Percentiles rank a stretch among this genome's conserved stretches.
Evolutionary conservation across 2,797 vertebrate genomes (phyloP).

Genomic region (Distichodus sexfasciatus): DNA sequence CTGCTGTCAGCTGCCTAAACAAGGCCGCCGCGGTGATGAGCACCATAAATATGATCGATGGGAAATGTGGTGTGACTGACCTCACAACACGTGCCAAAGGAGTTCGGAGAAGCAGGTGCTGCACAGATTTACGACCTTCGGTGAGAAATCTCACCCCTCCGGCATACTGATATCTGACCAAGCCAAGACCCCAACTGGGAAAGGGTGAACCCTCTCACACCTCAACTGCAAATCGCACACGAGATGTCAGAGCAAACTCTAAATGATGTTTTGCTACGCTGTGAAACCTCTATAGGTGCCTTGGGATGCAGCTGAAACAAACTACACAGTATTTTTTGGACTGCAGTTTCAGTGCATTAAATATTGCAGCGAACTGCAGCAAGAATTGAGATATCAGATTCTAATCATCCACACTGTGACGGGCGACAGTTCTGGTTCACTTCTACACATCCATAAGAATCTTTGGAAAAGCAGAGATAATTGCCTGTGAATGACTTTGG

Average conservation of each 20-base stretch:
- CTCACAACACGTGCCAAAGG: slow-evolving; percentile 67
- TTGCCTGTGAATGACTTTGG: slow-evolving; percentile 5
- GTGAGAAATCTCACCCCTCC: slow-evolving; percentile 50
- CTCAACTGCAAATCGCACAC: slow-evolving; percentile 15
- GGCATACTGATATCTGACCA: slow-evolving; percentile 19
- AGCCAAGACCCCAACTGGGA: slow-evolving; percentile 25
- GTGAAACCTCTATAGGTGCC: slow-evolving; percentile 3
- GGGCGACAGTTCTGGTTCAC: background rate
- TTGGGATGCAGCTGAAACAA: background rate
- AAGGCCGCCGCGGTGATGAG: slow-evolving; percentile 68
- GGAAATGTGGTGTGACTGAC: slow-evolving; percentile 68
- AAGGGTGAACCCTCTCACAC: slow-evolving; percentile 38
- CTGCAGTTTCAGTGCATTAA: background rate
- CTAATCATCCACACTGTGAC: background rate
- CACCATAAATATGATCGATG: slow-evolving; percentile 75
- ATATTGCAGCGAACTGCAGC: background rate
- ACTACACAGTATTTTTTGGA: background rate
- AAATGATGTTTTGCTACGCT: slow-evolving; percentile 18
- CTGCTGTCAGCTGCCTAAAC: slow-evolving; percentile 75
- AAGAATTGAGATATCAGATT: too few species aligned
- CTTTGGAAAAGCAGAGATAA: slow-evolving; percentile 1
- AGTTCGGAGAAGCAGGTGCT: slow-evolving; percentile 71
- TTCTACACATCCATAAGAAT: background rate
- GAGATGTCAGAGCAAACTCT: slow-evolving; percentile 2
- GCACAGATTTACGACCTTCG: slow-evolving; percentile 67